Evolutionary conservation across 1,140 invertebrate species (phyloP).

Genomic region (Magallana angulata): DNA sequence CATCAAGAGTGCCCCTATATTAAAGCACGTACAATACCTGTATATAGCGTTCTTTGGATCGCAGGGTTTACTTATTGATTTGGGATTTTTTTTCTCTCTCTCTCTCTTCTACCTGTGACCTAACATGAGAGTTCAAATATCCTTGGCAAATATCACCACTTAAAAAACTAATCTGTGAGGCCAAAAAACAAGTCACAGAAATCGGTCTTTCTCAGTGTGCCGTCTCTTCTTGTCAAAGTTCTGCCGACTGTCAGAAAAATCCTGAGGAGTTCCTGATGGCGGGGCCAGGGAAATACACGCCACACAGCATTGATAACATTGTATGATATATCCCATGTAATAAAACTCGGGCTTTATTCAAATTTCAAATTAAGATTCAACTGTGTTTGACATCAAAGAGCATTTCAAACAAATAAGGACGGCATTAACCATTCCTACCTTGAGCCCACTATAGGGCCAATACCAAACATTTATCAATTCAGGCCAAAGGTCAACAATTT

Average conservation of each 20-base stretch:
- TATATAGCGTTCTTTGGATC: constrained; percentile 3
- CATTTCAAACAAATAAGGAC: constrained; percentile 24
- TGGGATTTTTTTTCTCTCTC: background rate
- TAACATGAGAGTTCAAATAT: constrained; percentile 36
- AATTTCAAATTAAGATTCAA: constrained; percentile 35
- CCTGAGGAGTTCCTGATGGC: constrained; percentile 23
- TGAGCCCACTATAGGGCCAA: background rate
- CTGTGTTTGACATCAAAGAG: constrained; percentile 30
- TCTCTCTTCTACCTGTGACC: background rate
- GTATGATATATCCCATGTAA: constrained; percentile 32
- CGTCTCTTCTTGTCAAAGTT: background rate
- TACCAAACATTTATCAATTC: constrained; percentile 34
- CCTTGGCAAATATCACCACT: constrained; percentile 35
- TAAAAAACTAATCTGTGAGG: constrained; percentile 27
- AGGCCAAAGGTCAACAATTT: constrained; percentile 37
- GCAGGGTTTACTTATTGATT: constrained; percentile 28
- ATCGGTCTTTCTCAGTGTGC: background rate
- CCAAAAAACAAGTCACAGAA: constrained; percentile 33
- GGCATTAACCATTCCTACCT: constrained; percentile 18
- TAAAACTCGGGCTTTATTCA: constrained; percentile 27
- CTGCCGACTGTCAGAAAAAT: constrained; percentile 24
- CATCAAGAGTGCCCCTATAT: background rate
- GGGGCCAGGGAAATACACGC: background rate
- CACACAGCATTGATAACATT: constrained; percentile 26
- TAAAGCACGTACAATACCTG: constrained; percentile 7